Evolutionary conservation across 37 sponge, comb jelly and placozoan genomes (phyloP), one percentile per base, ranked within the genome.

Genomic region (Haliclona indistincta): DNA sequence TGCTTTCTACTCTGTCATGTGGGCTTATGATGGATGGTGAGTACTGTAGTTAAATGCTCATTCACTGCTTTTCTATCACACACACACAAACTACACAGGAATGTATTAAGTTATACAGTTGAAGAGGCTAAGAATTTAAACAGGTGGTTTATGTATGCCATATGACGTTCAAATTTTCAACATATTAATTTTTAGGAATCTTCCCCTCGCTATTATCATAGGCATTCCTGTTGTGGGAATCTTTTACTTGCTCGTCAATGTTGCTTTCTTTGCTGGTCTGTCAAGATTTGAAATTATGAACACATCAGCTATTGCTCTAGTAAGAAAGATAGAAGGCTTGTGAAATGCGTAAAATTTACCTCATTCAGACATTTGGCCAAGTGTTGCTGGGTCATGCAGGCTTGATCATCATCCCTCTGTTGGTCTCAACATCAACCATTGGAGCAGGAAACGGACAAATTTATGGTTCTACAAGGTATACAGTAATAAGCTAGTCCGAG

Each of bases 11-110:
- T 64, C 80, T 22, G 86, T 84, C 0, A 33, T 81, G n/a, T 93
- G 82, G 82, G 87, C 94, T 22, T 93, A 77, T 65, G 94, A 93
- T 54, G 94, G 91, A 89, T 93, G 94, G 94, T 93, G 41, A 55
- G 76, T 71, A 13, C 28, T 10, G n/a, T n/a, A n/a, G n/a, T n/a
- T n/a, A n/a, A n/a, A n/a, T n/a, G n/a, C n/a, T n/a, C n/a, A n/a
- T n/a, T n/a, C n/a, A n/a, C n/a, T n/a, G n/a, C n/a, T n/a, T n/a
- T n/a, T n/a, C n/a, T n/a, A n/a, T n/a, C 42, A 3, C 42, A 26
- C 44, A 28, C 39, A 33, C 22, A 37, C 15, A 23, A 41, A 64
- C 2, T 37, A 42, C 43, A 62, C 2, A 5, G n/a, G 49, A 47
- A 47, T 47, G 49, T 8, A 47, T 17, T 47, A 8, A 13, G 49